These are phyloP conservation scores for Cerceris rybyensis DNA, from an alignment of 2,888 invertebrate species.

Conservation along the genomic window DNA sequence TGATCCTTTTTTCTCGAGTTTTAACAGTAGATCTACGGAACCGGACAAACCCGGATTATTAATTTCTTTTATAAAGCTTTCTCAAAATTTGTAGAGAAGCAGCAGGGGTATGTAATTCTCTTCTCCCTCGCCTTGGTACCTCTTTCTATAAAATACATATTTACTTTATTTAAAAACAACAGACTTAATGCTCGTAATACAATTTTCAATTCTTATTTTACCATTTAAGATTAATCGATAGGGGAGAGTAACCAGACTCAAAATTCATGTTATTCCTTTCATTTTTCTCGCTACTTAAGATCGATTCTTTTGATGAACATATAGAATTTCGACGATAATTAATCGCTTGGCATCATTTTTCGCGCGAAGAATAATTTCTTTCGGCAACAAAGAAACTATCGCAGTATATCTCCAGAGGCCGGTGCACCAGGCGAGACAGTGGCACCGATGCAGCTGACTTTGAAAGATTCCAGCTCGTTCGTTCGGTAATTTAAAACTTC, in stretches of 20 bases:
- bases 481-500: slow-evolving; percentile 65
- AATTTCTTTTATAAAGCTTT: not conserved
- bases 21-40: not conserved
- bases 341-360: slow-evolving; percentile 53
- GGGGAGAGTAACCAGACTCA: slow-evolving; percentile 17
- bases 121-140: no score
- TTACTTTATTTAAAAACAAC: no score
- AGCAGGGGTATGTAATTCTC: no score
- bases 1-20: not conserved
- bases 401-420: slow-evolving; percentile 32
- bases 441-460: slow-evolving; percentile 57
- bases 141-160: no score
- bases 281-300: slow-evolving; percentile 15
- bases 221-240: slow-evolving; percentile 12
- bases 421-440: slow-evolving; percentile 29
- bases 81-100: not conserved
- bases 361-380: slow-evolving; percentile 45
- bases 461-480: slow-evolving; percentile 61
- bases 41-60: not conserved
- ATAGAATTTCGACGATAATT: slow-evolving; percentile 59
- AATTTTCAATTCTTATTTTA: not conserved
- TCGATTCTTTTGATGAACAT: slow-evolving; percentile 46
- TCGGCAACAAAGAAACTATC: slow-evolving; percentile 25
- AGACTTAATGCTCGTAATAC: no score
- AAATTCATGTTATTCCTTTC: slow-evolving; percentile 11